Evolutionary conservation across 1,140 invertebrate species (phyloP).

Genomic region (Micrasema longulum): DNA sequence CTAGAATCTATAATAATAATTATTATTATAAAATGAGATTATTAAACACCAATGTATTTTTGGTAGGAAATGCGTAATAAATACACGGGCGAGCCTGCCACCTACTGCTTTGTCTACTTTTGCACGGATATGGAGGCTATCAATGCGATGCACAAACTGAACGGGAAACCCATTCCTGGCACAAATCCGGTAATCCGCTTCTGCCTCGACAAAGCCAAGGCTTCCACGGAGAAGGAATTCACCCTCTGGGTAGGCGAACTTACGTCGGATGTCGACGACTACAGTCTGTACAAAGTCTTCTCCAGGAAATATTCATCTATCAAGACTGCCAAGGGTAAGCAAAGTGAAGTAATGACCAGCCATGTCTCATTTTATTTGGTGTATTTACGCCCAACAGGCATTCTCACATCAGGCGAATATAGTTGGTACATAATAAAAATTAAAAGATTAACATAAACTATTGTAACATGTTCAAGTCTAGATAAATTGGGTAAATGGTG

Average conservation of each 20-base stretch:
- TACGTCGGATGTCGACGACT: constrained; percentile 96
- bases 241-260: constrained; percentile 96
- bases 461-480: too few species aligned
- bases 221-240: constrained; percentile 84
- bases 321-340: constrained; percentile 90
- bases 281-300: constrained; percentile 92
- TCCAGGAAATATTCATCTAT: constrained; percentile 92
- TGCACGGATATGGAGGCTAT: constrained; percentile 91
- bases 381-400: too few species aligned
- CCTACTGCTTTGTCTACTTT: constrained; percentile 97
- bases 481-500: too few species aligned
- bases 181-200: constrained; percentile 85
- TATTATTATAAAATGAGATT: too few species aligned
- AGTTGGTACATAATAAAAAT: too few species aligned
- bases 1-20: too few species aligned
- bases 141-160: constrained; percentile 95
- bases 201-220: constrained; percentile 86
- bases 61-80: constrained; percentile 88
- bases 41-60: too few species aligned
- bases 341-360: too few species aligned
- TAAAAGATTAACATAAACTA: too few species aligned
- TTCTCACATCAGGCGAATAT: too few species aligned
- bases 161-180: constrained; percentile 93
- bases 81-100: constrained; percentile 89
- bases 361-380: too few species aligned